Percentiles rank a stretch among this genome's conserved stretches.
These are phyloP conservation scores for Istiophorus platypterus DNA, from an alignment of 2,113 vertebrate genomes.

Conservation along the genomic window DNA sequence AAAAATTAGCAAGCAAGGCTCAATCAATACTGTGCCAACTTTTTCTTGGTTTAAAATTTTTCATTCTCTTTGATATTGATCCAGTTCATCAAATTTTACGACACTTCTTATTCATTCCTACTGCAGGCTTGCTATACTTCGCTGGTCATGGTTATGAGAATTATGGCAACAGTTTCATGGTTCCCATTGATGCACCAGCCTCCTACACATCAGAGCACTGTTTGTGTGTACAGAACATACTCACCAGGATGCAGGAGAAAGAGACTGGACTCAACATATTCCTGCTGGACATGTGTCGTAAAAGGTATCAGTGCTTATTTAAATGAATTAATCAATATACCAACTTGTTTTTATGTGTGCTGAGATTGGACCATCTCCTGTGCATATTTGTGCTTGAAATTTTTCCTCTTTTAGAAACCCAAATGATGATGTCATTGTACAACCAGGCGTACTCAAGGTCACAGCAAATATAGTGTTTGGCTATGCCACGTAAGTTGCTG, in stretches of 20 bases:
- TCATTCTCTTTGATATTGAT: background rate
- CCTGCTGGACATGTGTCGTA: constrained; percentile 92
- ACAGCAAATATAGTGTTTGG: constrained; percentile 91
- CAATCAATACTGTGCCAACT: too few relatives aligned
- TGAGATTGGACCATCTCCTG: background rate
- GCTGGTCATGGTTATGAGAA: constrained; percentile 92
- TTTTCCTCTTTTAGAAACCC: constrained; percentile 83
- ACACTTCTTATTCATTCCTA: background rate
- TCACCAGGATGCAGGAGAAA: constrained; percentile 89
- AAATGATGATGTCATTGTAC: constrained; percentile 85
- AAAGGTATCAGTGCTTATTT: constrained; percentile 78
- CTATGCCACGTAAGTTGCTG: constrained; percentile 88
- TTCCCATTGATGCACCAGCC: constrained; percentile 87
- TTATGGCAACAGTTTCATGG: constrained; percentile 93
- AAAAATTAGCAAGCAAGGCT: too few relatives aligned
- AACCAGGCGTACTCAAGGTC: constrained; percentile 85
- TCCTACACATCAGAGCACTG: constrained; percentile 88
- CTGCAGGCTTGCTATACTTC: constrained; percentile 89
- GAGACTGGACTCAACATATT: constrained; percentile 89
- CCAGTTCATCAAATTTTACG: background rate
- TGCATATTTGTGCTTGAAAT: background rate
- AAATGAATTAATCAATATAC: background rate
- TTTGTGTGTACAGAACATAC: constrained; percentile 88
- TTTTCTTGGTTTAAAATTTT: background rate
- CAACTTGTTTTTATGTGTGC: background rate